A percentile compares a stretch with the other conserved stretches of the same genome.
These are phyloP conservation scores for Stegodyphus mimosarum DNA, from an alignment of 1,140 invertebrate genomes.

Conservation along the genomic window DNA sequence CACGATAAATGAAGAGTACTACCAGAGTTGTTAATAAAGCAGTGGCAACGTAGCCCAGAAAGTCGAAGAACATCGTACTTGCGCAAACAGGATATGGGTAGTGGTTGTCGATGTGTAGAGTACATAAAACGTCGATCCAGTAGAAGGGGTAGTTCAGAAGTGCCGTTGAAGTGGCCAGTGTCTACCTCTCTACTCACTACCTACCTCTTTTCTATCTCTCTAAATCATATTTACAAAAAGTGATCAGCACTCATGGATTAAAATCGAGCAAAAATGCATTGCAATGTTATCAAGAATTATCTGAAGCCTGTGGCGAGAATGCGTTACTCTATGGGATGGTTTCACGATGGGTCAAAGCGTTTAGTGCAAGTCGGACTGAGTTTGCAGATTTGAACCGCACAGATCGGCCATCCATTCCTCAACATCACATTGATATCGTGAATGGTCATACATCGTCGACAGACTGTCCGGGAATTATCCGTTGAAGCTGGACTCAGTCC, in stretches of 20 bases:
- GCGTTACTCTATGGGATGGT: background rate
- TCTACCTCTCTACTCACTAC: background rate
- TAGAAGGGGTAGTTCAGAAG: background rate
- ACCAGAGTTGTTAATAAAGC: background rate
- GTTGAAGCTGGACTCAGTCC: background rate
- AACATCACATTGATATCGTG: background rate
- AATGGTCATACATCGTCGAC: background rate
- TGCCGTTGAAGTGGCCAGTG: background rate
- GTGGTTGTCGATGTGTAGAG: conserved; percentile 7
- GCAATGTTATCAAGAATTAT: background rate
- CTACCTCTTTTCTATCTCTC: no score
- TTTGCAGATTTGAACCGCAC: background rate
- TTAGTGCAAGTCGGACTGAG: background rate
- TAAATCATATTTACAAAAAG: conserved; percentile 1
- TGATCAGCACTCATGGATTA: background rate
- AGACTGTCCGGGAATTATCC: conserved; percentile 9
- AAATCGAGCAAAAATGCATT: conserved; percentile 9
- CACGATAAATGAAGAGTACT: background rate
- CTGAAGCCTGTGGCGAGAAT: conserved; percentile 1
- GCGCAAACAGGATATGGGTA: conserved; percentile 6
- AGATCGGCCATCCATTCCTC: conserved; percentile 8
- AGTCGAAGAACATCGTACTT: background rate
- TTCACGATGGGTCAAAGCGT: background rate
- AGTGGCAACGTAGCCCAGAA: conserved; percentile 6
- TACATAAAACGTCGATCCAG: background rate